Conservation (phyloP, 2,113 vertebrate genomes). For the Chaetodon trifascialis region DNA sequence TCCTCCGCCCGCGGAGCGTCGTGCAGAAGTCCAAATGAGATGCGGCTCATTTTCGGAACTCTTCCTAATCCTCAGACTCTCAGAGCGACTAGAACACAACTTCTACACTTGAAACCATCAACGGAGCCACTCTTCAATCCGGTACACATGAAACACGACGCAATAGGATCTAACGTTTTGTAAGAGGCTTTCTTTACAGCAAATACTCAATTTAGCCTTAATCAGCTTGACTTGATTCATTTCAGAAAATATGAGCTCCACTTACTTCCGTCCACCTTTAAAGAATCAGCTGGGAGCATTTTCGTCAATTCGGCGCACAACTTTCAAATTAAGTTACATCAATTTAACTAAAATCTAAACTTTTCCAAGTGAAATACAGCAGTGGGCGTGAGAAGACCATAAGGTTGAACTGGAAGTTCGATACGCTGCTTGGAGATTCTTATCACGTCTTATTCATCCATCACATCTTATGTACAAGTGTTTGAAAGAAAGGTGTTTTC, state of each 20-base stretch:
- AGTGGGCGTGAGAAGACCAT: constrained; percentile 45
- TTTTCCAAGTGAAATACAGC: background rate
- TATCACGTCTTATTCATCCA: rapidly evolving
- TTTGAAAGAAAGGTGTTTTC: background rate
- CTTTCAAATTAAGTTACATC: too few relatives aligned
- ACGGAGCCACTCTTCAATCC: background rate
- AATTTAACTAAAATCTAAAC: background rate
- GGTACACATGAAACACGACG: background rate
- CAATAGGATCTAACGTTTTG: background rate
- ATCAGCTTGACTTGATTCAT: too few relatives aligned
- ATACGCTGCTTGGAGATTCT: background rate
- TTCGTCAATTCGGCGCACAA: too few relatives aligned
- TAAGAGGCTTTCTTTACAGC: too few relatives aligned
- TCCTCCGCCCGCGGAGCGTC: too few relatives aligned
- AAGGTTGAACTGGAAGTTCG: background rate
- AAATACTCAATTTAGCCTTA: too few relatives aligned
- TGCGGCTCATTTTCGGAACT: background rate
- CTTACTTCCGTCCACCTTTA: too few relatives aligned
- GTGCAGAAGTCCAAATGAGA: background rate
- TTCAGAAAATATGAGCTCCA: background rate
- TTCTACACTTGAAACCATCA: background rate
- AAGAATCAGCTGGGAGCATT: too few relatives aligned
- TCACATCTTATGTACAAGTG: rapidly evolving
- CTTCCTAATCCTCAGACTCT: background rate
- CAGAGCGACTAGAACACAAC: background rate